Evolutionary conservation across 2,797 vertebrate species (phyloP).

Genomic region (Thaleichthys pacificus): DNA sequence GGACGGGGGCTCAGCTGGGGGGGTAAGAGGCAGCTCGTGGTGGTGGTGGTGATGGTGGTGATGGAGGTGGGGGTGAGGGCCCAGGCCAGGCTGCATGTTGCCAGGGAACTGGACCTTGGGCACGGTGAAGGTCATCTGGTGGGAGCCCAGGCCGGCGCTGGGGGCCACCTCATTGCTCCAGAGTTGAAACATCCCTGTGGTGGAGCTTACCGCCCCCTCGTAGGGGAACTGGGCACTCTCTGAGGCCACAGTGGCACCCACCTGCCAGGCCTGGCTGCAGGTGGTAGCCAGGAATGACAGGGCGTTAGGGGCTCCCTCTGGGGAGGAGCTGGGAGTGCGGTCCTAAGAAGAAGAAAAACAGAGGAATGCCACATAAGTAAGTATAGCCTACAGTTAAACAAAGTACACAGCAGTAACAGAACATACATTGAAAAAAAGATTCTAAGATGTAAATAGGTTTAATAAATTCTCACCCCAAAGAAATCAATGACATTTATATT

Average conservation of each 20-base stretch:
- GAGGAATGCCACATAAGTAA: not conserved
- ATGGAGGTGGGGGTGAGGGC: slow-evolving; percentile 65
- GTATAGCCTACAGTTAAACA: too few species aligned
- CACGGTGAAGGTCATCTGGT: slow-evolving; percentile 81
- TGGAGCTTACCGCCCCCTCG: slow-evolving; percentile 73
- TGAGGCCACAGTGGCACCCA: slow-evolving; percentile 64
- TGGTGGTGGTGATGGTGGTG: slow-evolving; percentile 80
- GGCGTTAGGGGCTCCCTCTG: slow-evolving; percentile 73
- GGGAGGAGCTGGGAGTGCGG: slow-evolving; percentile 81
- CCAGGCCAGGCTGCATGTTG: slow-evolving; percentile 75
- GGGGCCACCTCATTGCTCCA: slow-evolving; percentile 83
- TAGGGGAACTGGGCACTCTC: slow-evolving; percentile 78
- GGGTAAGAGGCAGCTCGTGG: slow-evolving; percentile 84
- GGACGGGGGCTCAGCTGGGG: slow-evolving; percentile 78
- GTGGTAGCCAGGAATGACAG: slow-evolving; percentile 80
- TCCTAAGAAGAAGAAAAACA: slow-evolving; percentile 63
- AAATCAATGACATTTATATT: too few species aligned
- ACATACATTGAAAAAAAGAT: too few species aligned
- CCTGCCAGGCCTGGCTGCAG: slow-evolving; percentile 81
- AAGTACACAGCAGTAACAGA: too few species aligned
- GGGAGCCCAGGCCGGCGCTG: slow-evolving; percentile 75
- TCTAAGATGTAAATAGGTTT: too few species aligned
- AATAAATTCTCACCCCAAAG: too few species aligned
- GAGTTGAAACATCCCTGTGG: slow-evolving; percentile 84
- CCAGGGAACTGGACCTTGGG: slow-evolving; percentile 83